Base-by-base conservation (phyloP, 2,888 invertebrate species). In the Seira musarum region DNA sequence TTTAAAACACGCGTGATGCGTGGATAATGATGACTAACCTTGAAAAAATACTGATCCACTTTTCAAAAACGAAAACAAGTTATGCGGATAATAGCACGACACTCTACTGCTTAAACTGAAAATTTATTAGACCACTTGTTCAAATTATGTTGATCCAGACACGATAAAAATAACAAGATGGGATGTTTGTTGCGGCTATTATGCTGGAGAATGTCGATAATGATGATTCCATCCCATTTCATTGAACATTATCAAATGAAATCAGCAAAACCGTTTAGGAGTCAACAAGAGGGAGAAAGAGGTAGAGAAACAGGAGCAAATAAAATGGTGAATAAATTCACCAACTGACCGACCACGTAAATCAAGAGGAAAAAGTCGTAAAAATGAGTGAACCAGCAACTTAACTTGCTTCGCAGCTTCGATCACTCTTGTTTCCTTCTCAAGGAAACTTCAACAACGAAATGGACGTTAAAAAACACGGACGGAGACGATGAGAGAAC, bases 271-370 rank as follows among this genome's bases (percentile, higher is more conserved):
- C 49, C 64, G 35, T 70, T 70, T 40, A 49, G 49, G 25, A 35
- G 35, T 61, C 60, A 35, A 35, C 35, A 30, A 46, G 46, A 46
- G 46, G 13, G 13, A 10, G 46, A 6, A n/a, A n/a, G n/a, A n/a
- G n/a, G n/a, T n/a, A n/a, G n/a, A n/a, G n/a, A n/a, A n/a, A 46
- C 13, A 13, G 13, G 13, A 46, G 46, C 46, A 46, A 13, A 46
- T 6, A 46, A 46, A 46, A 46, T 6, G 46, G 46, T 46, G 8
- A 6, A 13, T 46, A 46, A 13, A 74, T 68, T 72, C 64, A 49
- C 64, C 76, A 77, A 77, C 76, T 77, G 70, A n/a, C n/a, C n/a
- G n/a, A 77, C 76, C 76, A 70, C 65, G 69, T 77, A 77, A 77
- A 70, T 77, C 76, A 77, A 65, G 65, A 77, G n/a, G n/a, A n/a